A percentile compares a stretch with the other conserved stretches of the same genome.
These are phyloP conservation scores for Whitmania pigra DNA, from an alignment of 1,140 invertebrate species.

Conservation along the genomic window DNA sequence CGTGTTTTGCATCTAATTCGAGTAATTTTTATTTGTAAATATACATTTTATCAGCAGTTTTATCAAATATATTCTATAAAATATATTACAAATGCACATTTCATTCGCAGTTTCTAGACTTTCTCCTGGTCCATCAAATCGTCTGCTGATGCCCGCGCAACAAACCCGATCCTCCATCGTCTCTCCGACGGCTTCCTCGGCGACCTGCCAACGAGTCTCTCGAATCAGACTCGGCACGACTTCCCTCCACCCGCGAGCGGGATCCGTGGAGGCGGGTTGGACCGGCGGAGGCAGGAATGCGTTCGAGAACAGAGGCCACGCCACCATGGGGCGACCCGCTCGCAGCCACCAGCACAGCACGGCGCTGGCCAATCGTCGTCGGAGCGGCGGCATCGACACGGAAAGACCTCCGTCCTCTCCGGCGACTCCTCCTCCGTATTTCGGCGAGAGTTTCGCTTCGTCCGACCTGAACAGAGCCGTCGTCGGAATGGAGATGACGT, in stretches of 20 bases:
- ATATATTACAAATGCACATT: no score
- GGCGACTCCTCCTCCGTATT: neutral
- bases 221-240: slow-evolving; percentile 5
- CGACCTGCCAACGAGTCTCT: slow-evolving; percentile 6
- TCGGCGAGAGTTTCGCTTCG: neutral
- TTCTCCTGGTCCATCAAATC: no score
- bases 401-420: neutral
- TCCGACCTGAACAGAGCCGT: neutral
- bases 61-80: no score
- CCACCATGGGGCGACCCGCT: neutral
- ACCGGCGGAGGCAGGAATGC: neutral
- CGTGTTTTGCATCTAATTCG: no score
- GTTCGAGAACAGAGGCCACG: slow-evolving; percentile 9
- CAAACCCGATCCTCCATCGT: slow-evolving; percentile 2
- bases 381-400: neutral
- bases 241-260: neutral
- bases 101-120: no score
- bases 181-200: neutral
- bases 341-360: neutral
- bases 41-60: no score
- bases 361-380: neutral
- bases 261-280: neutral
- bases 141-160: neutral
- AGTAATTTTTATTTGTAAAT: no score
- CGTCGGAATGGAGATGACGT: neutral